Evolutionary conservation across 2,888 invertebrate genomes (phyloP).

Genomic region (Rhaphigaster nebulosa): DNA sequence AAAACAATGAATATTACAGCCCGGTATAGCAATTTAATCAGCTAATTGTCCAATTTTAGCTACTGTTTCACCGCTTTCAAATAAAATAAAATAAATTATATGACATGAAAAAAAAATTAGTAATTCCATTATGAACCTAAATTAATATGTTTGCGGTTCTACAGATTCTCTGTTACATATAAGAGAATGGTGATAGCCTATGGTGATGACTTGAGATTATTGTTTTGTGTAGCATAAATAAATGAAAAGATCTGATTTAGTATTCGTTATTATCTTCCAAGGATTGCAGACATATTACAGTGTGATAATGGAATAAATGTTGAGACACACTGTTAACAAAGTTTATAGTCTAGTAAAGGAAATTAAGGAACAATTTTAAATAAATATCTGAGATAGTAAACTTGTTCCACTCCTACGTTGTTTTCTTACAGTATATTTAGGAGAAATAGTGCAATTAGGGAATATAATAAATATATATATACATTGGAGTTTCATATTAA

Average conservation of each 20-base stretch:
- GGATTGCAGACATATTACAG: not conserved
- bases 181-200: not conserved
- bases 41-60: no score
- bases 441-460: not conserved
- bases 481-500: no score
- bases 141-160: no score
- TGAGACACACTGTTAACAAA: slow-evolving; percentile 19
- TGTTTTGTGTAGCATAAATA: not conserved
- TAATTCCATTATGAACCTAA: no score
- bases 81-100: no score
- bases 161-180: no score
- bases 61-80: no score
- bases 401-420: not conserved
- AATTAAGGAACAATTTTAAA: not conserved
- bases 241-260: not conserved
- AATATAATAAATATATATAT: not conserved
- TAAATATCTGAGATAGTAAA: not conserved
- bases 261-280: not conserved
- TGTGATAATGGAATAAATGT: not conserved
- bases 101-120: no score
- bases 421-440: not conserved
- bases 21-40: no score
- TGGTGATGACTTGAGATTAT: not conserved
- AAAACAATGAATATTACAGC: no score
- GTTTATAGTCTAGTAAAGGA: not conserved